Base-by-base conservation (phyloP, 2,888 invertebrate species). In the Netelia virgata region DNA sequence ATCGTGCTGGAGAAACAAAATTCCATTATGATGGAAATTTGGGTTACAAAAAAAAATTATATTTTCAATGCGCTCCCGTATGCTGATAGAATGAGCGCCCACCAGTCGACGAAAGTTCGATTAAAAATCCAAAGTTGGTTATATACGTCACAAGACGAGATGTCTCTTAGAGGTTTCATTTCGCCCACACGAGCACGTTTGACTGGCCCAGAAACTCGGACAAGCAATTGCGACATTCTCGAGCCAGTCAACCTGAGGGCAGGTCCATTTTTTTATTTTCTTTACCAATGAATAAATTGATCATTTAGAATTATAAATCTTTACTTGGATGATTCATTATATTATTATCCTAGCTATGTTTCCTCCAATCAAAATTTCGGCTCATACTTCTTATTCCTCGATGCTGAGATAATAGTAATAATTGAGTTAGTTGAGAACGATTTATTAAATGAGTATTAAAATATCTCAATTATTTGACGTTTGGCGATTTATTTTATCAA, bases 101-200 rank as follows among this genome's bases (percentile, higher is more conserved):
- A 82, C 77, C 57, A 57, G 43, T 23, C 18, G 55, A 63, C 73
- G 82, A 83, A 73, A 78, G 68, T 63, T 73, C 23, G 73, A 83
- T 55, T 66, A 82, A 83, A 83, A 78, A 53, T 43, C 50, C 66
- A 18, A 78, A 73, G 82, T 73, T 77, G 68, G 53, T 47, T 53
- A 28, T 41, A 23, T 72, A 75, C 16, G 43, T 41, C 18, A 16
- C n/a, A 41, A 76, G 70, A 57, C 81, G 63, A 47, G 28, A 23
- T 2, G 16, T 41, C 69, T 57, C 61, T 72, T 61, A 69, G 82
- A 78, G 73, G 61, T 73, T 78, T 83, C 23, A 73, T 69, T 61
- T 69, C 82, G 77, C 82, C 77, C 82, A 78, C 82, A 78, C 68
- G 68, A 55, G 43, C 28, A n/a, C 57, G 18, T 78, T 69, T 59